Conservation (phyloP, 2,888 invertebrate genomes). For the Adelognathus sp. region DNA sequence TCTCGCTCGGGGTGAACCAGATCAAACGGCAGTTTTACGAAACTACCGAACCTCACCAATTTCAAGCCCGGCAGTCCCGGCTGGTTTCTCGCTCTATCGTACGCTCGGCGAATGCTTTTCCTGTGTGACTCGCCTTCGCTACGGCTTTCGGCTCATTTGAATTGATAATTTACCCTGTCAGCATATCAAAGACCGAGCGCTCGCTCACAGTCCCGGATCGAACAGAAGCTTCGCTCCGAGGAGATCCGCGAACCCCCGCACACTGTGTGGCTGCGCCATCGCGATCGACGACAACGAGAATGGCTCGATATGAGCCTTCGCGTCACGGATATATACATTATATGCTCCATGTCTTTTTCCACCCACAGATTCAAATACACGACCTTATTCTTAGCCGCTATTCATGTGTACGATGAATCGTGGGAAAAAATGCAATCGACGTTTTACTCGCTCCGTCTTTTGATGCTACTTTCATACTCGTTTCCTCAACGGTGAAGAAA, state of each 20-base stretch:
- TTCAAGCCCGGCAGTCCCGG: slow-evolving; percentile 13
- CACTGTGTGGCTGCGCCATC: slow-evolving; percentile 28
- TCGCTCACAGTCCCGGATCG: slow-evolving; percentile 12
- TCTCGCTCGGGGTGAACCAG: slow-evolving; percentile 68
- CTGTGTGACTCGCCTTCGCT: slow-evolving; percentile 9
- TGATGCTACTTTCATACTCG: neutral
- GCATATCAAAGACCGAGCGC: slow-evolving; percentile 78
- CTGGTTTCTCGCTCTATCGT: slow-evolving; percentile 55
- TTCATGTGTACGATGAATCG: slow-evolving; percentile 62
- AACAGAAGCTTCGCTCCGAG: slow-evolving; percentile 19
- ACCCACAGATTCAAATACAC: slow-evolving; percentile 72
- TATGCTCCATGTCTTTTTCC: slow-evolving; percentile 23
- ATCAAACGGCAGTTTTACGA: slow-evolving; percentile 80
- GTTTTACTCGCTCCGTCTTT: neutral
- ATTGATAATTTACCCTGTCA: slow-evolving; percentile 80
- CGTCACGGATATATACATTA: neutral
- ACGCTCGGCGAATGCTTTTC: slow-evolving; percentile 15
- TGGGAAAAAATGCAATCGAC: slow-evolving; percentile 65
- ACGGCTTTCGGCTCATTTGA: slow-evolving; percentile 76
- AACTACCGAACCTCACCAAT: slow-evolving; percentile 70
- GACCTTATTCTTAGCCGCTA: slow-evolving; percentile 59
- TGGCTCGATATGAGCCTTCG: slow-evolving; percentile 13
- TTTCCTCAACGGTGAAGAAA: too few relatives aligned
- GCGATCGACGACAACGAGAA: slow-evolving; percentile 21
- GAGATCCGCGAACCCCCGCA: slow-evolving; percentile 10